Conservation (phyloP, 2,888 invertebrate species). For the Acanthococcus lagerstroemiae region DNA sequence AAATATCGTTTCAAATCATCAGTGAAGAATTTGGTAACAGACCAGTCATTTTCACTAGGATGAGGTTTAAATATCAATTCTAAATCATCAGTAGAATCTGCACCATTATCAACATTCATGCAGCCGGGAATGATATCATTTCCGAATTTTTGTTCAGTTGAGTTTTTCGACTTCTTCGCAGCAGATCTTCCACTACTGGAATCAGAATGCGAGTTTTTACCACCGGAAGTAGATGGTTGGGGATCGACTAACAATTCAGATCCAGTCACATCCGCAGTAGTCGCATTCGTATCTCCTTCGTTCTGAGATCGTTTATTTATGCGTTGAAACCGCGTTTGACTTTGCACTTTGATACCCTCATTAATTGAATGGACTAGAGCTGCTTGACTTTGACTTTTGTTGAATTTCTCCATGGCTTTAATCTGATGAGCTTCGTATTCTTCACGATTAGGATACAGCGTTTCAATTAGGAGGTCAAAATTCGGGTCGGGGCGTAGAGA, state of each 20-base stretch:
- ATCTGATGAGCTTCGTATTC: constrained; percentile 96
- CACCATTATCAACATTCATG: constrained; percentile 10
- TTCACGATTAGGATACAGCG: constrained; percentile 92
- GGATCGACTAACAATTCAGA: neutral
- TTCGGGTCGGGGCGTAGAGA: constrained; percentile 94
- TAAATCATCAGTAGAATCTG: constrained; percentile 52
- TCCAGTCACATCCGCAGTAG: neutral
- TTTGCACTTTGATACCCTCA: constrained; percentile 83
- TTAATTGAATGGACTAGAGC: constrained; percentile 88
- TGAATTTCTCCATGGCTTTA: constrained; percentile 79
- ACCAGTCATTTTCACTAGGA: constrained; percentile 69
- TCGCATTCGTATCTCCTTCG: constrained; percentile 13
- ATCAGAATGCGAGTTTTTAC: neutral
- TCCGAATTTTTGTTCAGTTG: constrained; percentile 6
- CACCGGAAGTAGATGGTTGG: constrained; percentile 17
- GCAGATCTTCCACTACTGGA: neutral
- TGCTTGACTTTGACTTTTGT: constrained; percentile 85
- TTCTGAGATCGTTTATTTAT: constrained; percentile 52
- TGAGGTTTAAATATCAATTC: constrained; percentile 93
- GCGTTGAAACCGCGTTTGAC: constrained; percentile 76
- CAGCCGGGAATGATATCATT: too few relatives aligned
- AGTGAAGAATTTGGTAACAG: constrained; percentile 42
- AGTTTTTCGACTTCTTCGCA: neutral
- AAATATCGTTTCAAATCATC: constrained; percentile 83
- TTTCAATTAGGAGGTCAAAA: constrained; percentile 91